Conservation (phyloP, 2,888 invertebrate species). For the Luperina testacea region DNA sequence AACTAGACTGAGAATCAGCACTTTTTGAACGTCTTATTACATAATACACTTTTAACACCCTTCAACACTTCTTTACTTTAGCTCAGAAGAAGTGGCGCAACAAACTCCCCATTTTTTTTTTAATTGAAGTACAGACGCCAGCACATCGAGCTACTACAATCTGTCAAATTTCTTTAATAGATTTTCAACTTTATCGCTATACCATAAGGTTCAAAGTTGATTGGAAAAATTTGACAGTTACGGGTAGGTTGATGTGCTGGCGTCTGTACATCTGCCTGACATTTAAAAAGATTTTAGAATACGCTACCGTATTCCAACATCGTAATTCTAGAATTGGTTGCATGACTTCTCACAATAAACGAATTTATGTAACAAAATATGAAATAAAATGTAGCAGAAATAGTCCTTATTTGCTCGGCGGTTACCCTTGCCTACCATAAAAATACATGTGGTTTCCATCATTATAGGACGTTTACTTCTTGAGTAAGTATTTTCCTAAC, state of each 20-base stretch:
- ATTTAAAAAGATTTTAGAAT: not conserved
- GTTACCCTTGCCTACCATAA: conserved; percentile 31
- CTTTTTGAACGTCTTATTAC: not conserved
- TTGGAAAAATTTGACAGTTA: no score
- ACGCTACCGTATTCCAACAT: not conserved
- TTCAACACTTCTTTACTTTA: not conserved
- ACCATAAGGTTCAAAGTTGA: no score
- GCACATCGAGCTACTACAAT: no score
- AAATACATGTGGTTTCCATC: conserved; percentile 46
- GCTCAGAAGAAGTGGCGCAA: not conserved
- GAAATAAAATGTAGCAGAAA: conserved; percentile 4
- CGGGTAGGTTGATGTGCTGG: no score
- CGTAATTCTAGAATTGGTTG: not conserved
- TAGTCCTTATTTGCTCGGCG: conserved; percentile 20
- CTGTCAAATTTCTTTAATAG: no score
- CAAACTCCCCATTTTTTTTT: not conserved
- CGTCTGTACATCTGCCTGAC: no score
- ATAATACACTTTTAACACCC: not conserved
- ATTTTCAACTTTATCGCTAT: no score
- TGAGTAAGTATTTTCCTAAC: conserved; percentile 26
- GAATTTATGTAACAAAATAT: conserved; percentile 6
- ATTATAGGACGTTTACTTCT: conserved; percentile 32
- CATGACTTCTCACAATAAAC: conserved; percentile 23
- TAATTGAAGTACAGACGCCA: no score
- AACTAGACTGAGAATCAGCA: no score